Conservation (phyloP, 2,797 vertebrate genomes). For the Atherinosoma microstoma region DNA sequence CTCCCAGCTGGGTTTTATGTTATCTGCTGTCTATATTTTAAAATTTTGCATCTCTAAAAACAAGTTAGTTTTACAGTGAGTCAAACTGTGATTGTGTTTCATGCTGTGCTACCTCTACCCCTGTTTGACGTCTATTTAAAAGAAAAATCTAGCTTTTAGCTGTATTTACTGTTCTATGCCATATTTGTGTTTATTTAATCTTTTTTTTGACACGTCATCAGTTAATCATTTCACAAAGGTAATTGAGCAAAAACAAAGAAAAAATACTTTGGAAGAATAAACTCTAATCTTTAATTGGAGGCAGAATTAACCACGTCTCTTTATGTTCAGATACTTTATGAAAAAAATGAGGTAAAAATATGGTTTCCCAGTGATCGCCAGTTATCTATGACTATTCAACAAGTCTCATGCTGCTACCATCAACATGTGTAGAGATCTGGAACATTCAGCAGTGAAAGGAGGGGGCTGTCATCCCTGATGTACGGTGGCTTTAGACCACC, state of each 20-base stretch:
- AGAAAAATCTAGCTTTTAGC: not conserved
- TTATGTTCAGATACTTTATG: not conserved
- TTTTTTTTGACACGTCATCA: not conserved
- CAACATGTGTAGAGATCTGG: conserved; percentile 13
- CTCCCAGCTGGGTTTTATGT: not conserved
- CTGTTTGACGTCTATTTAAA: too few species aligned
- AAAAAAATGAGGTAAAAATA: not conserved
- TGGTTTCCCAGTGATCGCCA: not conserved
- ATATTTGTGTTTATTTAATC: not conserved
- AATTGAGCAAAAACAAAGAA: not conserved
- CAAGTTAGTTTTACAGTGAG: not conserved
- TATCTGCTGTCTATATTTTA: not conserved
- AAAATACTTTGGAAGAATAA: not conserved
- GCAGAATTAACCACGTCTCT: not conserved
- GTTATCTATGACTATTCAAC: not conserved
- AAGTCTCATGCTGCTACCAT: conserved; percentile 22
- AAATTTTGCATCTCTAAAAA: not conserved
- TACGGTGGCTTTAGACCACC: conserved; percentile 36
- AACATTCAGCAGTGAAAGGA: conserved; percentile 2
- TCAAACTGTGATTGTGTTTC: not conserved
- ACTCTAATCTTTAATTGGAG: not conserved
- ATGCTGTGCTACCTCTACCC: too few species aligned
- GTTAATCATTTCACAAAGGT: not conserved
- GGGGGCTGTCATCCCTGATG: not conserved
- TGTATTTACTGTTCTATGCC: not conserved